phyloP scores from a whole-genome alignment of 2,113 vertebrate species.

The Rhinolophus ferrumequinum region DNA sequence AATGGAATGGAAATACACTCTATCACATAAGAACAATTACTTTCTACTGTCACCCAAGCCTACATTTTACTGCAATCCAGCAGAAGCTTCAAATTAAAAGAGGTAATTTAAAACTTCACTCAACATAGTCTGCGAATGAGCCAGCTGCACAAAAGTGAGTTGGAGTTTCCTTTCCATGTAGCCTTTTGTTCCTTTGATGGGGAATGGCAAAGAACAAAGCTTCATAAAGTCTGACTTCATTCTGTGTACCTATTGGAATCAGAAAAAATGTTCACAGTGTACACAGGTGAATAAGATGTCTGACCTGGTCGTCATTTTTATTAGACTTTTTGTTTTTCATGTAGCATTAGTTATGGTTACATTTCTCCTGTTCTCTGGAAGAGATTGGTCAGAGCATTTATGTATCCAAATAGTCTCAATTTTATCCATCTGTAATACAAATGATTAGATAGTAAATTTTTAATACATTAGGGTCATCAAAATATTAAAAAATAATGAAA shows the following conservation, averaged over 20 bases:
- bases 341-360: background rate
- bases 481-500: background rate
- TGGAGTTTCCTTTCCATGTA: rapidly evolving
- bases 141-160: background rate
- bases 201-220: background rate
- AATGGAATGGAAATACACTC: background rate
- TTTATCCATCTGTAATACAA: background rate
- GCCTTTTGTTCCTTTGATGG: background rate
- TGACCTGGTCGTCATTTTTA: background rate
- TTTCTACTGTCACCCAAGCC: background rate
- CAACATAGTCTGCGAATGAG: background rate
- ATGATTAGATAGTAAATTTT: background rate
- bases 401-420: background rate
- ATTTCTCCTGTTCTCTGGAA: background rate
- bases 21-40: background rate
- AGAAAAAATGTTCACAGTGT: background rate
- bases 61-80: background rate
- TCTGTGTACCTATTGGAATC: background rate
- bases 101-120: background rate
- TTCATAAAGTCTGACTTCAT: background rate
- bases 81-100: background rate
- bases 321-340: background rate
- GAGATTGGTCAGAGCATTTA: background rate
- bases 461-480: background rate
- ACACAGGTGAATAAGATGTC: background rate